Base-by-base conservation (phyloP, 2,888 invertebrate genomes). In the Rhabditoides inermis region DNA sequence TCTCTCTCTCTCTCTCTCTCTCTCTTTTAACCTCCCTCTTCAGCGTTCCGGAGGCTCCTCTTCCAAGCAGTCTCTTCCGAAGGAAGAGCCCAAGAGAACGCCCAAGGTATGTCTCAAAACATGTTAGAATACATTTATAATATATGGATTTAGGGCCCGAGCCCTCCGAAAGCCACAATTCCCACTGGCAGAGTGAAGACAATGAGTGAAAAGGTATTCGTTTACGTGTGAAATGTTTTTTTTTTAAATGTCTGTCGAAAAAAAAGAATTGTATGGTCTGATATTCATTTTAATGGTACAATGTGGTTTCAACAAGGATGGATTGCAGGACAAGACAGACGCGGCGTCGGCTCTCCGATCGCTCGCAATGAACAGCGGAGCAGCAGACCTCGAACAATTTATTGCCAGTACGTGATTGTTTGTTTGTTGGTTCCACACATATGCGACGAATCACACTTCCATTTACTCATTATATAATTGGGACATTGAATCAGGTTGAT, bases 341-440 rank as follows among this genome's bases (percentile, higher is more conserved):
- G 60, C 55, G 6, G 57, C 61, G 36, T 52, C 42, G 41, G 57
- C 53, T 39, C 48, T 64, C 42, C 47, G 63, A 47, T 52, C 58
- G 15, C 51, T 64, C 10, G 52, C 59, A 39, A 26, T 64, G 32
- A 44, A 52, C 20, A 57, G 57, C 0, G 57, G 60, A 32, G 32
- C 55, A 3, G 49, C 46, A 1, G 59, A 64, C 49, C 52, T 64
- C 15, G 63, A 64, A 35, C 59, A 61, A 45, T 61, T 58, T 57
- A 61, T 64, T 40, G 61, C 40, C 27, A n/a, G 23, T 32, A 26
- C 20, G 18, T 28, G 30, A 28, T 22, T 35, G 26, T 18, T 47
- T 37, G 47, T 15, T 47, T 37, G 39, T 15, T 37, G 45, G 20
- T 49, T 49, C 7, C n/a, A 5, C 22, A 40, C 10, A 40, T 5